Evolutionary conservation across 2,888 invertebrate species (phyloP).

Genomic region (Chrysodeixis includens): DNA sequence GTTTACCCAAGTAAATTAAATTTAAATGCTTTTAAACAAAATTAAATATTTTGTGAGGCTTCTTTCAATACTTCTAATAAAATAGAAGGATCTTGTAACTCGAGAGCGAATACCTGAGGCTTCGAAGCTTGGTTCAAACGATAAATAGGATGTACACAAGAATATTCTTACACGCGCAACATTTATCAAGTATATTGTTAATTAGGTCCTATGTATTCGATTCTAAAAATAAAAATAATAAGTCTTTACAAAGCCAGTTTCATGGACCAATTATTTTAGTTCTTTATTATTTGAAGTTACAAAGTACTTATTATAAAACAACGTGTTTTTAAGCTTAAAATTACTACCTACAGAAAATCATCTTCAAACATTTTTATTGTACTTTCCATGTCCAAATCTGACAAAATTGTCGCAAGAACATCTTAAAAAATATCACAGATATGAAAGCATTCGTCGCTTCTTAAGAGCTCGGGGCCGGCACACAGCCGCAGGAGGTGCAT

Average conservation of each 20-base stretch:
- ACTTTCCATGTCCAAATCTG: neutral
- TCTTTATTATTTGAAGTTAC: too few relatives aligned
- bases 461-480: conserved; percentile 28
- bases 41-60: conserved; percentile 10
- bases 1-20: neutral
- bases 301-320: too few relatives aligned
- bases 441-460: conserved; percentile 5
- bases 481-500: conserved; percentile 48
- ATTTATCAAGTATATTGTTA: too few relatives aligned
- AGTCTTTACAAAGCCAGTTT: too few relatives aligned
- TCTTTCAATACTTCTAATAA: conserved; percentile 23
- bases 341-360: too few relatives aligned
- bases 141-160: neutral
- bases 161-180: neutral
- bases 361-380: too few relatives aligned
- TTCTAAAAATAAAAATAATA: too few relatives aligned
- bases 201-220: too few relatives aligned
- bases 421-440: neutral
- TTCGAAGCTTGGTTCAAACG: conserved; percentile 20
- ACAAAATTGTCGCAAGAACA: neutral
- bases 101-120: conserved; percentile 16
- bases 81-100: conserved; percentile 33
- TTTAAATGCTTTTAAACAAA: conserved; percentile 7
- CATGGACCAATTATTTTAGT: too few relatives aligned
- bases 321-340: too few relatives aligned